These are phyloP conservation scores for Cistogaster globosa DNA, from an alignment of 2,888 invertebrate genomes.

Conservation along the genomic window DNA sequence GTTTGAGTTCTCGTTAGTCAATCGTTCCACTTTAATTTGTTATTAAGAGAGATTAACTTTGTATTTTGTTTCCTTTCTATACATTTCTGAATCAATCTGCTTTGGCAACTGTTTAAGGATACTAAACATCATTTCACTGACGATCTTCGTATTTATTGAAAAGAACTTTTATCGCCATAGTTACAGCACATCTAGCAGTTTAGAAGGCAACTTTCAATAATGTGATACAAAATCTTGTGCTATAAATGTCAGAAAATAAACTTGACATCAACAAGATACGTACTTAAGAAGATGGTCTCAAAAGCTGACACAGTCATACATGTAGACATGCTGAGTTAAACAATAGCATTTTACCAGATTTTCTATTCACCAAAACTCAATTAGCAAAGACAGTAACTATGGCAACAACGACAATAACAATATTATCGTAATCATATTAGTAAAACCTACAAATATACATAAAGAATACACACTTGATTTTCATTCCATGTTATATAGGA, in stretches of 20 bases:
- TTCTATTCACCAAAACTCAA: slow-evolving; percentile 30
- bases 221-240: slow-evolving; percentile 30
- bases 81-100: no score
- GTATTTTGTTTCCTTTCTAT: no score
- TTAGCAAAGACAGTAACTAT: neutral
- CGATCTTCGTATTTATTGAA: no score
- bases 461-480: neutral
- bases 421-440: neutral
- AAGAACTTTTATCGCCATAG: no score
- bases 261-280: slow-evolving; percentile 49
- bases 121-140: no score
- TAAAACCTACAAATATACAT: neutral
- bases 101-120: no score
- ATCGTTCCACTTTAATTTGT: no score
- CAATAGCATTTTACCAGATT: neutral
- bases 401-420: neutral
- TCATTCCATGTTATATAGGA: neutral
- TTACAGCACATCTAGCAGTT: no score
- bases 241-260: slow-evolving; percentile 52
- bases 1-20: no score
- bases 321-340: neutral
- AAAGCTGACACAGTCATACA: neutral
- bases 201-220: neutral
- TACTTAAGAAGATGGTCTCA: neutral
- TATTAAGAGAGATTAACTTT: no score